Evolutionary conservation across 2,888 invertebrate species (phyloP).

Genomic region (Mesochorus sp.): DNA sequence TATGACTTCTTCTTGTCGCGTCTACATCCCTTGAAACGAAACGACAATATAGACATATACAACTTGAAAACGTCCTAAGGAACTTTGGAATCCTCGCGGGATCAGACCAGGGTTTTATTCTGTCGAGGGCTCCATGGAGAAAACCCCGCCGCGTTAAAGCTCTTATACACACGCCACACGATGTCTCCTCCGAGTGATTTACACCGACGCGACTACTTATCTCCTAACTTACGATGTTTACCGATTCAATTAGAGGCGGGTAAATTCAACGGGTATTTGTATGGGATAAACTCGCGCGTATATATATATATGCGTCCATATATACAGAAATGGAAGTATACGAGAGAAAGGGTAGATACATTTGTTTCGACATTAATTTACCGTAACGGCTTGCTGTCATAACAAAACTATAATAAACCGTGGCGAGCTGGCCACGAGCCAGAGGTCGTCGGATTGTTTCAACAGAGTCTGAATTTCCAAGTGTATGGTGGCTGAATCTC

Average conservation of each 20-base stretch:
- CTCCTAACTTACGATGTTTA: slow-evolving; percentile 81
- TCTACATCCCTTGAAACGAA: slow-evolving; percentile 2
- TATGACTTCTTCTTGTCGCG: neutral
- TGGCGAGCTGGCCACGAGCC: slow-evolving; percentile 64
- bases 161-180: slow-evolving; percentile 38
- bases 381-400: slow-evolving; percentile 79
- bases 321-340: slow-evolving; percentile 12
- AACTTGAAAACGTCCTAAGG: neutral
- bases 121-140: neutral
- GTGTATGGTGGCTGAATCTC: slow-evolving; percentile 40
- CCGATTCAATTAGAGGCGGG: slow-evolving; percentile 80
- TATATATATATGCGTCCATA: slow-evolving; percentile 2
- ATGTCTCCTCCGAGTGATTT: slow-evolving; percentile 76
- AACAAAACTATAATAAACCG: slow-evolving; percentile 82
- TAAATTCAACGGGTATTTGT: slow-evolving; percentile 42
- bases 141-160: neutral
- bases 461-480: slow-evolving; percentile 43
- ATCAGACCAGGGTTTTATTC: slow-evolving; percentile 7
- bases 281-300: neutral
- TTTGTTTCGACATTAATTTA: slow-evolving; percentile 82
- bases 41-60: neutral
- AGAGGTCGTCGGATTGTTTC: slow-evolving; percentile 57
- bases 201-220: slow-evolving; percentile 77
- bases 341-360: slow-evolving; percentile 74
- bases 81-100: neutral